Evolutionary conservation across 2,113 vertebrate genomes (phyloP).

Genomic region (Felis chaus): DNA sequence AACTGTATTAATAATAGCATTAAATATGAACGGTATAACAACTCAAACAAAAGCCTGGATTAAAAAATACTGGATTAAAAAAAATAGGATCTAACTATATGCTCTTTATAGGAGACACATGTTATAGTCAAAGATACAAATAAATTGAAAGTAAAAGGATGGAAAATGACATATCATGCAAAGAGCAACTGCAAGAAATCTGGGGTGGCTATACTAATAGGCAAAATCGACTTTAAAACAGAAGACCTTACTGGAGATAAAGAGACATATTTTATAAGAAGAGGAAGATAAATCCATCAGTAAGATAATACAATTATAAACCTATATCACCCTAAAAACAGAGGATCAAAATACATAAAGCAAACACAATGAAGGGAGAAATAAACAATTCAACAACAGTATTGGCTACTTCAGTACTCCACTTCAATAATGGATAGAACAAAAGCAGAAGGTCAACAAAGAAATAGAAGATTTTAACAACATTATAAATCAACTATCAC

Average conservation of each 20-base stretch:
- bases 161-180: neutral
- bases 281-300: neutral
- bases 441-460: neutral
- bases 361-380: neutral
- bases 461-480: neutral
- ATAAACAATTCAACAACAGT: neutral
- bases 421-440: neutral
- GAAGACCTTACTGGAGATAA: neutral
- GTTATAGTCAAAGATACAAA: conserved; percentile 16
- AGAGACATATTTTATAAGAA: neutral
- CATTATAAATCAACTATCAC: neutral
- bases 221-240: neutral
- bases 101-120: neutral
- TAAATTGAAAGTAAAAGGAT: neutral
- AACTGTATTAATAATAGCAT: neutral
- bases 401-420: neutral
- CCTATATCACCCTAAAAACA: neutral
- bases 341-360: neutral
- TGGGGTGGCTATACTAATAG: neutral
- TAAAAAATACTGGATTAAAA: neutral
- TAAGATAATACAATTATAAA: conserved; percentile 9
- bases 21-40: neutral
- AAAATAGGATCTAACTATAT: neutral
- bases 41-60: neutral
- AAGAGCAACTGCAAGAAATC: neutral